These are phyloP conservation scores for Hybos culiciformis DNA, from an alignment of 2,888 invertebrate genomes.

Conservation along the genomic window DNA sequence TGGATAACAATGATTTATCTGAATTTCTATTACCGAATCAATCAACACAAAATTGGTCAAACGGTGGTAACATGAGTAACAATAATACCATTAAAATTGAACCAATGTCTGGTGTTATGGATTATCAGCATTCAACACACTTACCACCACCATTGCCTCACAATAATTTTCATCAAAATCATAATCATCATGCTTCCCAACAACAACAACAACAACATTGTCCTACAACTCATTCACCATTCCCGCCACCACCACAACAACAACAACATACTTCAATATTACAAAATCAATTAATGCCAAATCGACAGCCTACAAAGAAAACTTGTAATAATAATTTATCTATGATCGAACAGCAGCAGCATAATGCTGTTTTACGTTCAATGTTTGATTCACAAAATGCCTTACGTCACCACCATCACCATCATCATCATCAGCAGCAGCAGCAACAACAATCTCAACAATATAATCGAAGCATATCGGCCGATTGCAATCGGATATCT, in stretches of 20 bases:
- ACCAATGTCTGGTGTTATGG: constrained; percentile 9
- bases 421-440: neutral
- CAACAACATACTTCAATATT: neutral
- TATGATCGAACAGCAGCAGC: neutral
- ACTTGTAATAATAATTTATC: neutral
- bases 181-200: neutral
- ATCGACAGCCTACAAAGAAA: neutral
- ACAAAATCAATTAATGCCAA: neutral
- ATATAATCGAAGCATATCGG: constrained; percentile 14
- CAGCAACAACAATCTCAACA: neutral
- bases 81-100: constrained; percentile 18
- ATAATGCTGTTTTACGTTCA: neutral
- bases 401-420: constrained; percentile 6
- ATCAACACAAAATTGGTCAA: neutral
- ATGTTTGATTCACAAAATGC: neutral
- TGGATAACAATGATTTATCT: neutral
- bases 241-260: neutral
- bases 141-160: neutral
- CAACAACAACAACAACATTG: neutral
- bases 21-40: neutral
- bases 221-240: neutral
- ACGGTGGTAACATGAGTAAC: constrained; percentile 2
- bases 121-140: neutral
- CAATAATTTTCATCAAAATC: too few relatives aligned
- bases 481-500: constrained; percentile 12